Base-by-base conservation (phyloP, 2,113 vertebrate genomes). In the Melozone crissalis region DNA sequence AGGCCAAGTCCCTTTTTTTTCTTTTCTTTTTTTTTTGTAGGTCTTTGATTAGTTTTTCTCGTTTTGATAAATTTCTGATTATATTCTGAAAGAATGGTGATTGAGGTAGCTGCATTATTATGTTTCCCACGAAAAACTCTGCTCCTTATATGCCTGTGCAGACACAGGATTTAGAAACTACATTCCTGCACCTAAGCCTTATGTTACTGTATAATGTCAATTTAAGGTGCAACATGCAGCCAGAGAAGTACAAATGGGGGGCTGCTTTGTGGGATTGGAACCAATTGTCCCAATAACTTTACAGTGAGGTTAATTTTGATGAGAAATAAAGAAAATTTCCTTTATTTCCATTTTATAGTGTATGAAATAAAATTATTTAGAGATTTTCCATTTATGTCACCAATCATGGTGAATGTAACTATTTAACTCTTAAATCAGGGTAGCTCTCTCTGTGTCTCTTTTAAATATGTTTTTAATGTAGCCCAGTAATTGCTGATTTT, bases 171-270 rank as follows among this genome's bases (percentile, higher is more conserved):
- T 61, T 59, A 61, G 33, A 87, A 63, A 1, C 13, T 30, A 2
- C 51, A n/a, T 75, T 39, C 5, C 18, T 81, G 14, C 35, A 39
- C 17, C 19, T 47, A 23, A 67, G 4, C 21, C 8, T 63, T 44
- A 2, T 0, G 0, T n/a, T 69, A 16, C 5, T 44, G 4, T 23
- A 1, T 14, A 31, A 22, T 26, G 54, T 18, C 19, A 30, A 13
- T 71, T 73, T 41, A 37, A 46, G 11, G 13, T 33, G 16, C 18
- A 39, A 3, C 8, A 5, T 31, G 14, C 8, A 66, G 15, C 47
- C 3, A 14, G 23, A 61, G 26, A 47, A 51, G 4, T 49, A 28
- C 10, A 31, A 61, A 52, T 9, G 39, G 19, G 19, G 44, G 52
- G 5, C 16, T 8, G 10, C 9, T 55, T 49, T 9, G 3, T 17